These are phyloP conservation scores for Corapipo altera DNA, from an alignment of 2,113 vertebrate genomes.

Conservation along the genomic window DNA sequence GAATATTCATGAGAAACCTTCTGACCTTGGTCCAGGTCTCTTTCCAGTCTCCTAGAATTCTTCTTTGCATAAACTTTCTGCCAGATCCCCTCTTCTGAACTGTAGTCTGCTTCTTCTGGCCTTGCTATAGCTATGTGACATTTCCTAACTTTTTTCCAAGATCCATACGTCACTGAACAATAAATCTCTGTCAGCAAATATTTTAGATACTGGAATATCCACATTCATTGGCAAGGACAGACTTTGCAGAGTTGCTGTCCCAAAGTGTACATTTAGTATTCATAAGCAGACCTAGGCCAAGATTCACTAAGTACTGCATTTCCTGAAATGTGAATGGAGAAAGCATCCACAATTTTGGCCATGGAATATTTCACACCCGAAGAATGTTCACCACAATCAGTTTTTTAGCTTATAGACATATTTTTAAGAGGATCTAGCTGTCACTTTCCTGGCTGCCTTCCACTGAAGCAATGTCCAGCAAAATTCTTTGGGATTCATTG, in stretches of 20 bases:
- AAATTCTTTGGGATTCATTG: not conserved
- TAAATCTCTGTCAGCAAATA: not conserved
- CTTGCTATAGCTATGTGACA: not conserved
- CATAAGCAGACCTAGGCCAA: not conserved
- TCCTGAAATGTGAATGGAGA: not conserved
- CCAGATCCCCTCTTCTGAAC: not conserved
- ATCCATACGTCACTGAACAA: fast-evolving
- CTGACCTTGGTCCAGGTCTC: not conserved
- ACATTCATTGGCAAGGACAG: not conserved
- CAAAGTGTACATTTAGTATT: not conserved
- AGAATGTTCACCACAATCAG: not conserved
- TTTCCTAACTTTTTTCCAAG: not conserved
- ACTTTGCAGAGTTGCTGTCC: not conserved
- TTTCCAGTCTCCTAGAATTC: not conserved
- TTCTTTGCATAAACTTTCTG: not conserved
- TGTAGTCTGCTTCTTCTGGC: not conserved
- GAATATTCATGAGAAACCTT: not conserved
- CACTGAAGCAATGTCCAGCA: not conserved
- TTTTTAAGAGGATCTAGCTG: not conserved
- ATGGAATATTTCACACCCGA: not conserved
- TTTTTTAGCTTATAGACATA: not conserved
- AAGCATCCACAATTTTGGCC: not conserved
- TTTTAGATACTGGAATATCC: not conserved
- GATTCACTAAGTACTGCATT: not conserved
- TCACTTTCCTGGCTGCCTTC: not conserved